A percentile compares a stretch with the other conserved stretches of the same genome.
Conservation (phyloP, 1,140 invertebrate genomes). For the Saxidomus purpurata region DNA sequence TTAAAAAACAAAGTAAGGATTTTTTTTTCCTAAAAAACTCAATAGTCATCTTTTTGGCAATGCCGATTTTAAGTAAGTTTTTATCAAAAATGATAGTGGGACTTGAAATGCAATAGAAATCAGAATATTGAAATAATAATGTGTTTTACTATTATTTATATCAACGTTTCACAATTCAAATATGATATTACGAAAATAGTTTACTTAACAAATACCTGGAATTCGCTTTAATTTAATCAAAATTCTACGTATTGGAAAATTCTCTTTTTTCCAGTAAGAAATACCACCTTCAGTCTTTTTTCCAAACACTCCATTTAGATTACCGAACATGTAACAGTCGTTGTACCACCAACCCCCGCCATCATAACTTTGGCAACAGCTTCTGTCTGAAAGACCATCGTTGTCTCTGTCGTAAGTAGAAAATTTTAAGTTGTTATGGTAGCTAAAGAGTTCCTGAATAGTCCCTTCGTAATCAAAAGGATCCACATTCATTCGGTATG, state of each 20-base stretch:
- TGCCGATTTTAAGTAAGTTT: too few species aligned
- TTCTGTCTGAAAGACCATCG: neutral
- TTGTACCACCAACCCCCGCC: slow-evolving; percentile 55
- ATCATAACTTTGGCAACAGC: neutral
- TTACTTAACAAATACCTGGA: neutral
- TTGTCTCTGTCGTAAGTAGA: slow-evolving; percentile 48
- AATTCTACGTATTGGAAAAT: slow-evolving; percentile 12
- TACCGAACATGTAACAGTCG: slow-evolving; percentile 19
- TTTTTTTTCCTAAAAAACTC: too few species aligned
- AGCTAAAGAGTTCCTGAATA: slow-evolving; percentile 27
- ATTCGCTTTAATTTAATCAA: neutral
- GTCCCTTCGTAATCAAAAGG: slow-evolving; percentile 15
- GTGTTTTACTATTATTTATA: too few species aligned
- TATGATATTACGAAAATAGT: too few species aligned
- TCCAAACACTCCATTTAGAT: slow-evolving; percentile 41
- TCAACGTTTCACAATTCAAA: too few species aligned
- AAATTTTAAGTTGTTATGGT: slow-evolving; percentile 50
- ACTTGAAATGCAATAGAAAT: too few species aligned
- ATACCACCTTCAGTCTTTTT: neutral
- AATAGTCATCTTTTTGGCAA: too few species aligned
- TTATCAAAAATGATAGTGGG: too few species aligned
- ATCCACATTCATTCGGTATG: slow-evolving; percentile 36
- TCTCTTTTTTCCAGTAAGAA: neutral
- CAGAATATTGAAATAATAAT: too few species aligned
- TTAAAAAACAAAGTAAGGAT: too few species aligned